Percentiles rank a stretch among this genome's conserved stretches.
phyloP scores from a whole-genome alignment of 64 coral and sea anemone species.

The Stichodactyla helianthus region DNA sequence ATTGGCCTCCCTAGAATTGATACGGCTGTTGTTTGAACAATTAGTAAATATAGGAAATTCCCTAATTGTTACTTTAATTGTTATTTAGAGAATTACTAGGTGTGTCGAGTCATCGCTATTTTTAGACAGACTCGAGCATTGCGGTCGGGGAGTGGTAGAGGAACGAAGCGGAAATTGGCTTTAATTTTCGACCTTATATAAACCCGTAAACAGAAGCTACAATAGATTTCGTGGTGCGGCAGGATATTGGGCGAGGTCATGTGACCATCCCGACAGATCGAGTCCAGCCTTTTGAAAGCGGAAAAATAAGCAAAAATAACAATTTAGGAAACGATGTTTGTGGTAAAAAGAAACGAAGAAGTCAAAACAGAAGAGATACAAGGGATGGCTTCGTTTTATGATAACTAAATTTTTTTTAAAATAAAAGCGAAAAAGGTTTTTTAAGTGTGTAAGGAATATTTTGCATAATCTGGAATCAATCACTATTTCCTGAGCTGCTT shows the following conservation, averaged over 20 bases:
- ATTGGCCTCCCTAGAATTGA: neutral
- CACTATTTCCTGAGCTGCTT: neutral
- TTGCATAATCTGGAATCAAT: neutral
- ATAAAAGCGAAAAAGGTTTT: too few relatives aligned
- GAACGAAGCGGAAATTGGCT: neutral
- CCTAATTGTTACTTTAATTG: neutral
- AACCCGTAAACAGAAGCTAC: neutral
- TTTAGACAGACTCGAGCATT: neutral
- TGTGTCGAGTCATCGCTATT: neutral
- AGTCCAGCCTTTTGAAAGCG: neutral
- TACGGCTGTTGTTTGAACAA: neutral
- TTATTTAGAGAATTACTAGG: neutral
- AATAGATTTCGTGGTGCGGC: neutral
- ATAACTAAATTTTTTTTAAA: too few relatives aligned
- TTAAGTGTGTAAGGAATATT: too few relatives aligned
- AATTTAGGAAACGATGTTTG: neutral
- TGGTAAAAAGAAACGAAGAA: neutral
- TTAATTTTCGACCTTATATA: neutral
- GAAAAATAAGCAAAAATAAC: neutral
- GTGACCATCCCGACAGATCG: neutral
- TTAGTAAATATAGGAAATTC: neutral
- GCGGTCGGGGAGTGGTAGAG: neutral
- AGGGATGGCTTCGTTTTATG: too few relatives aligned
- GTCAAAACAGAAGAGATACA: neutral
- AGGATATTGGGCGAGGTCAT: neutral